Conservation (phyloP, 2,113 vertebrate genomes). For the Epinephelus moara region DNA sequence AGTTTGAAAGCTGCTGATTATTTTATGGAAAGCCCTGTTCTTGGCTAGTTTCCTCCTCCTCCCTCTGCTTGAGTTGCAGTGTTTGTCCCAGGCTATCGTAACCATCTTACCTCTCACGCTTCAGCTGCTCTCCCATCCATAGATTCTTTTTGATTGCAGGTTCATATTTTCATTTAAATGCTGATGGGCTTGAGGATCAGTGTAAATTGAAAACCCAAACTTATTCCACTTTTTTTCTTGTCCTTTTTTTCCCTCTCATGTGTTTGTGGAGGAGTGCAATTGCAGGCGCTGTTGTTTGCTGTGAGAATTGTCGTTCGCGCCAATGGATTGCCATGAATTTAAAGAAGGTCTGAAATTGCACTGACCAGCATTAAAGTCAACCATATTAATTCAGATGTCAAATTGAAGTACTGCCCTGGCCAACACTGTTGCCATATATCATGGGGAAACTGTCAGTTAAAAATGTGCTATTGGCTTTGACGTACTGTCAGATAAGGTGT, state of each 20-base stretch:
- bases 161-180: constrained; percentile 85
- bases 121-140: constrained; percentile 45
- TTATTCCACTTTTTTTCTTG: constrained; percentile 51
- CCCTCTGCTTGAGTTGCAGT: constrained; percentile 2
- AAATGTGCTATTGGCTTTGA: constrained; percentile 1
- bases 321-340: constrained; percentile 80
- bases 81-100: background rate
- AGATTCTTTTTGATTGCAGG: constrained; percentile 74
- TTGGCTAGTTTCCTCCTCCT: constrained; percentile 34
- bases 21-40: constrained; percentile 57
- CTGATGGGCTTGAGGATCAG: constrained; percentile 76
- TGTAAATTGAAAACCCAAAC: constrained; percentile 73
- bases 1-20: constrained; percentile 69
- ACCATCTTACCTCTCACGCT: constrained; percentile 41
- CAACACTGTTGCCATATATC: background rate
- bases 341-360: constrained; percentile 75
- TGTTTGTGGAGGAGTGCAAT: constrained; percentile 64
- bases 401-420: constrained; percentile 18
- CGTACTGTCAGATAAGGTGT: constrained; percentile 5
- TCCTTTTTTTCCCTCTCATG: constrained; percentile 2
- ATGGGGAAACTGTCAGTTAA: constrained; percentile 36
- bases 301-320: constrained; percentile 64
- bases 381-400: constrained; percentile 74
- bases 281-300: constrained; percentile 64
- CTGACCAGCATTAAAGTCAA: constrained; percentile 60